Evolutionary conservation across 2,113 vertebrate genomes (phyloP), one percentile per base, ranked within the genome.

Genomic region (Hymenochirus boettgeri): DNA sequence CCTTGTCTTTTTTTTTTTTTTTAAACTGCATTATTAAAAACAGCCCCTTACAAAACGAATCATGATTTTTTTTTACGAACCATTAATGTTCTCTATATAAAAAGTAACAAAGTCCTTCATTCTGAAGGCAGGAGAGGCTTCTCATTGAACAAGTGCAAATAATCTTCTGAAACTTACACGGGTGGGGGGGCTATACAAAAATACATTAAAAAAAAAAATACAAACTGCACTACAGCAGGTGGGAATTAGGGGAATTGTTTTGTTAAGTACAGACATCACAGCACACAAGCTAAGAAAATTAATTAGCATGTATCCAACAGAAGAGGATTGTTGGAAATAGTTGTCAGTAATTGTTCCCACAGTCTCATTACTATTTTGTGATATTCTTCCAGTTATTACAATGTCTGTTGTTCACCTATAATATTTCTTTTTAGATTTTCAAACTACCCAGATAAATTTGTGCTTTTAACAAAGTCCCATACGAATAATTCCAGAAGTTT

Each of bases 11-110:
- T n/a, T n/a, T n/a, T n/a, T n/a, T n/a, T n/a, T n/a, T n/a, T n/a
- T n/a, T n/a, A n/a, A n/a, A n/a, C n/a, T n/a, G n/a, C 65, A 74
- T 75, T 80, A 74, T 70, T 23, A 80, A 76, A 42, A 42, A 42
- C 4, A 13, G 11, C 5, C 10, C 12, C 37, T 13, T 39, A 13
- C 37, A 39, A 39, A 39, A 39, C 17, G 15, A 39, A 15, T 13
- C 17, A 17, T 39, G 37, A 17, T 15, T 42, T 15, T 42, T 13
- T 13, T 17, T 42, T 42, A n/a, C 12, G 2, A n/a, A 42, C n/a
- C 39, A 42, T 42, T n/a, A 42, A 15, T n/a, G 39, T 18, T 2
- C 12, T 42, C 11, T n/a, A 42, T 31, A 10, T 42, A 42, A n/a
- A 42, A 6, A 42, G 4, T 80, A 74, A 71, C 25, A 80, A 76